phyloP scores from a whole-genome alignment of 2,888 invertebrate genomes.

The Papilio demoleus region DNA sequence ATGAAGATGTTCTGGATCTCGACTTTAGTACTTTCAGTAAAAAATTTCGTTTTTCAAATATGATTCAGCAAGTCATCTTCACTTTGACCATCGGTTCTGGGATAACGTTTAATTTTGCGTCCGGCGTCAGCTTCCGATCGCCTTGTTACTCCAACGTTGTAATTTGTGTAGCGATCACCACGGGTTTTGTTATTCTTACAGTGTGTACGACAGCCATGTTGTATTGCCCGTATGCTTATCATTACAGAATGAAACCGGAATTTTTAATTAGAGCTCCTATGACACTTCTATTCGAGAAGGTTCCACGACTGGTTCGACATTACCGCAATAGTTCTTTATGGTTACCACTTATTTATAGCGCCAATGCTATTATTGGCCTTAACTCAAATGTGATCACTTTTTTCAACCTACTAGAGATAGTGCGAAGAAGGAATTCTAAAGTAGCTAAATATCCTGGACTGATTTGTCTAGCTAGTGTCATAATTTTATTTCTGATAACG shows the following conservation, averaged over 20 bases:
- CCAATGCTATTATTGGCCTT: slow-evolving; percentile 54
- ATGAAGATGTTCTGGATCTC: slow-evolving; percentile 60
- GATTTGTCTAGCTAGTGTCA: slow-evolving; percentile 49
- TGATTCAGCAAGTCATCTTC: slow-evolving; percentile 56
- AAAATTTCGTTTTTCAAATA: slow-evolving; percentile 49
- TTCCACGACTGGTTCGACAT: slow-evolving; percentile 61
- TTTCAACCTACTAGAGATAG: slow-evolving; percentile 57
- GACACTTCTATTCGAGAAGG: slow-evolving; percentile 62
- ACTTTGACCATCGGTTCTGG: slow-evolving; percentile 65
- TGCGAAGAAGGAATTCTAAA: slow-evolving; percentile 50
- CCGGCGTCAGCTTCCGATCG: slow-evolving; percentile 61
- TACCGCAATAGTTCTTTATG: slow-evolving; percentile 57
- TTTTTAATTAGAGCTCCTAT: slow-evolving; percentile 51
- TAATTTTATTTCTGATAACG: slow-evolving; percentile 57
- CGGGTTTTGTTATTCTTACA: slow-evolving; percentile 52
- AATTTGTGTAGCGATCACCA: slow-evolving; percentile 54
- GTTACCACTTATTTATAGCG: slow-evolving; percentile 58
- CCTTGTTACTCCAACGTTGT: slow-evolving; percentile 69
- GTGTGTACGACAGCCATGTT: slow-evolving; percentile 61
- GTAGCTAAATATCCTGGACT: slow-evolving; percentile 60
- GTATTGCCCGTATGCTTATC: slow-evolving; percentile 66
- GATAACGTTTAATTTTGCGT: slow-evolving; percentile 59
- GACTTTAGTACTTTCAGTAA: slow-evolving; percentile 55
- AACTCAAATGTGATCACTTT: slow-evolving; percentile 55
- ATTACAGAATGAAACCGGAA: slow-evolving; percentile 50